These are phyloP conservation scores for Hypercompe scribonia DNA, from an alignment of 2,888 invertebrate species.

Conservation along the genomic window DNA sequence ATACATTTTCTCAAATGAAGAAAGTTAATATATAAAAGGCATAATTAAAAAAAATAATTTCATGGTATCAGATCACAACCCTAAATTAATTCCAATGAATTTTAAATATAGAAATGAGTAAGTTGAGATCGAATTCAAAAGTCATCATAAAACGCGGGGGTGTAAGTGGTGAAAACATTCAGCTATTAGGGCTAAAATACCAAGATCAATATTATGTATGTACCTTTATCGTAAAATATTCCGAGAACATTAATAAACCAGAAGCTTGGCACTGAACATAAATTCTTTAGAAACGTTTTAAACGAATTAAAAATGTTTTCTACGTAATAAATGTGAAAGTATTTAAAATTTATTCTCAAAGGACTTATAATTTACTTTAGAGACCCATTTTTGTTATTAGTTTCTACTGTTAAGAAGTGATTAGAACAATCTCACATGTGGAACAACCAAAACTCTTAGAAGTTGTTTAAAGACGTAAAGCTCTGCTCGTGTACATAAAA, in stretches of 20 bases:
- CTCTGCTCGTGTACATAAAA: neutral
- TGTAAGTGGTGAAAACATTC: neutral
- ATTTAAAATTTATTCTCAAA: constrained; percentile 36
- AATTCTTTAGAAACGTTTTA: constrained; percentile 30
- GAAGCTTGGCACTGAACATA: constrained; percentile 37
- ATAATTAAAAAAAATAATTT: neutral
- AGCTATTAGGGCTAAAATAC: neutral
- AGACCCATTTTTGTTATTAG: neutral
- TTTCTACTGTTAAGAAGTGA: neutral
- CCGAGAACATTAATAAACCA: constrained; percentile 35
- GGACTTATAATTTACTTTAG: constrained; percentile 21
- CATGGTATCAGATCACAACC: neutral
- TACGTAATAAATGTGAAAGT: constrained; percentile 31
- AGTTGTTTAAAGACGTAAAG: no score
- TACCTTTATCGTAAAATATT: constrained; percentile 15
- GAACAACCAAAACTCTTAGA: neutral
- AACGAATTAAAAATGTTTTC: constrained; percentile 41
- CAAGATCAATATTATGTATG: neutral
- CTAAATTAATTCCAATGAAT: neutral
- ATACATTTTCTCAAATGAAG: neutral
- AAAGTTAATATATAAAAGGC: neutral
- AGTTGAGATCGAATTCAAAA: neutral
- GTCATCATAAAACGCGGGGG: neutral
- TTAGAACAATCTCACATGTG: neutral
- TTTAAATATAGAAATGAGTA: neutral